Percentiles rank a stretch among this genome's conserved stretches.
Evolutionary conservation across 2,797 vertebrate species (phyloP).

Genomic region (Apodemus agrarius): DNA sequence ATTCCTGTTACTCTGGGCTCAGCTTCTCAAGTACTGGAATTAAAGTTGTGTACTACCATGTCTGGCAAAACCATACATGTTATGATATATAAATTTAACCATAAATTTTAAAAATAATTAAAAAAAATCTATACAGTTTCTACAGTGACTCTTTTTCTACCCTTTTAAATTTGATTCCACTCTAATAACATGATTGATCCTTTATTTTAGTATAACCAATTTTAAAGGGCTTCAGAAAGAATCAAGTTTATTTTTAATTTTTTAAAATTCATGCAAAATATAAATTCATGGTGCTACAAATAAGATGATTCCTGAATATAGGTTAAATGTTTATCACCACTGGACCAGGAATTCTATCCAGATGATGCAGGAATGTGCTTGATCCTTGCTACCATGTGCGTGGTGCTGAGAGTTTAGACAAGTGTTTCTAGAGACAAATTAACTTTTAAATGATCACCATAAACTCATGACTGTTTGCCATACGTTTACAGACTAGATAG

Average conservation of each 20-base stretch:
- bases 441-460: background rate
- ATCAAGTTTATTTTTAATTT: background rate
- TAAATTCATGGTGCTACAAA: background rate
- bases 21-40: background rate
- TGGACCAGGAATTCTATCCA: background rate
- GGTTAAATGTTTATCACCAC: background rate
- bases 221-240: constrained; percentile 11
- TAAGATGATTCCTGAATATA: background rate
- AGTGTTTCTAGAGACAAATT: background rate
- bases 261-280: constrained; percentile 26
- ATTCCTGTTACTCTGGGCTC: background rate
- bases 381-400: background rate
- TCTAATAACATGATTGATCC: background rate
- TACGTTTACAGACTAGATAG: constrained; percentile 12
- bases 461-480: background rate
- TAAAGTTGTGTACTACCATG: background rate
- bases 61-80: background rate
- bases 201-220: background rate
- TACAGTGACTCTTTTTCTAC: background rate
- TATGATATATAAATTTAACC: background rate
- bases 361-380: background rate
- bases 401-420: background rate
- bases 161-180: constrained; percentile 2
- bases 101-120: background rate
- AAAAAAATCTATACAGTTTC: background rate